These are phyloP conservation scores for Rhinogobius similis DNA, from an alignment of 2,113 vertebrate genomes.

Conservation along the genomic window DNA sequence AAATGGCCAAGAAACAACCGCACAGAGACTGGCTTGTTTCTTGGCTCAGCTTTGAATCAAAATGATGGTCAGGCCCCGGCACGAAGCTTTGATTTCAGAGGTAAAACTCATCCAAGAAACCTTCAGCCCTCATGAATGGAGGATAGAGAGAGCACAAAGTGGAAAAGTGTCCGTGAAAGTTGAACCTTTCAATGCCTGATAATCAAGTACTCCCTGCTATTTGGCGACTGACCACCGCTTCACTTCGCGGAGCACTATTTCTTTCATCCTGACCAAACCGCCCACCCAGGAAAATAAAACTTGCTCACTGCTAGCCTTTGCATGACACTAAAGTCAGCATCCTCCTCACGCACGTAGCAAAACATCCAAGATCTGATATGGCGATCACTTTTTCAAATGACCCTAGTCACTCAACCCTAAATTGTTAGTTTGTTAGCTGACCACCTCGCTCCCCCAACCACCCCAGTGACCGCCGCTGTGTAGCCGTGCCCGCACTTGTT, in stretches of 20 bases:
- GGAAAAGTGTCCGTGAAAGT: constrained; percentile 56
- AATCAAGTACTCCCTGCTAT: constrained; percentile 44
- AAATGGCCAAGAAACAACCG: constrained; percentile 24
- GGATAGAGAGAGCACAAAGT: constrained; percentile 47
- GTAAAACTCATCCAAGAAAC: constrained; percentile 57
- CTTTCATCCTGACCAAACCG: constrained; percentile 40
- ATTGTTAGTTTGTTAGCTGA: constrained; percentile 13
- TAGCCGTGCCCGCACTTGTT: constrained; percentile 63
- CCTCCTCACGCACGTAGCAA: constrained; percentile 37
- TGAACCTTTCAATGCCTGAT: constrained; percentile 53
- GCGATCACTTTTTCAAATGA: constrained; percentile 52
- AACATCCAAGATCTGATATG: constrained; percentile 12
- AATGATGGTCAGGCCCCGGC: constrained; percentile 50
- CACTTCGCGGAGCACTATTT: constrained; percentile 26
- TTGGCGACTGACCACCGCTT: constrained; percentile 28
- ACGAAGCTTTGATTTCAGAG: constrained; percentile 46
- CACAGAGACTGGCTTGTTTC: constrained; percentile 57
- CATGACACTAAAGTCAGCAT: constrained; percentile 25
- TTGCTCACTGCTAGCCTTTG: not conserved
- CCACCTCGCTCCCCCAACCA: constrained; percentile 39
- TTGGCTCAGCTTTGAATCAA: constrained; percentile 42
- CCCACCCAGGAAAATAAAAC: constrained; percentile 26
- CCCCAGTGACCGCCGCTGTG: constrained; percentile 56
- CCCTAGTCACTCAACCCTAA: constrained; percentile 46
- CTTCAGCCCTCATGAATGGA: constrained; percentile 64